Conservation (phyloP, 2,888 invertebrate genomes). For the Leucophenga montana region DNA sequence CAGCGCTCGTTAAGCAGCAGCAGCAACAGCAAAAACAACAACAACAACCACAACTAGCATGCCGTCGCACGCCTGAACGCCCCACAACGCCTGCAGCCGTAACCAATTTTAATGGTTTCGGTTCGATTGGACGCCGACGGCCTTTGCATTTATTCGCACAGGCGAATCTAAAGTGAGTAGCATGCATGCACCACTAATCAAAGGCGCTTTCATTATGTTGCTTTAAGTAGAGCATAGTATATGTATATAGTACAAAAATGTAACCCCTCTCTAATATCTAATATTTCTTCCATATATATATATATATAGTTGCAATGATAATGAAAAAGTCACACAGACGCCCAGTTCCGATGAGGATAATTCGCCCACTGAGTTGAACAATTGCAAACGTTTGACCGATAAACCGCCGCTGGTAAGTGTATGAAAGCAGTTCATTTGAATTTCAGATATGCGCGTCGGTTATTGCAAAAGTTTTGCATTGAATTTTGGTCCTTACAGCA, state of each 20-base stretch:
- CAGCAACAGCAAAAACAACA: background rate
- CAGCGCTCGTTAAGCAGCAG: background rate
- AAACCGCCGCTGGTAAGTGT: conserved; percentile 80
- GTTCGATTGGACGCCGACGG: conserved; percentile 56
- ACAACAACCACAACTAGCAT: background rate
- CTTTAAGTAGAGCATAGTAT: background rate
- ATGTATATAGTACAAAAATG: conserved; percentile 14
- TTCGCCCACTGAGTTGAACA: conserved; percentile 88
- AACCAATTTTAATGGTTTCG: conserved; percentile 28
- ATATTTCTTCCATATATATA: no score
- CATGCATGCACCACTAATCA: background rate
- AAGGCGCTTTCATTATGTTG: background rate
- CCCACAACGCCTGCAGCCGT: conserved; percentile 52
- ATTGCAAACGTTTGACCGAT: conserved; percentile 85
- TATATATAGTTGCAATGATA: conserved; percentile 69
- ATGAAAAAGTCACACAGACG: conserved; percentile 67
- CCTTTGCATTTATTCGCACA: conserved; percentile 69
- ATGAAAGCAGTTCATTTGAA: conserved; percentile 34
- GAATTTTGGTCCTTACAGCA: background rate
- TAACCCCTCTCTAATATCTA: conserved; percentile 17
- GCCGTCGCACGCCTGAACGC: background rate
- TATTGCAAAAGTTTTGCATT: conserved; percentile 19
- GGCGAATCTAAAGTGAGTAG: conserved; percentile 70
- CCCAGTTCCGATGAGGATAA: conserved; percentile 87
- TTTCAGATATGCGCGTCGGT: background rate